Base-by-base conservation (phyloP, 2,113 vertebrate genomes). In the Ailurus styani region DNA sequence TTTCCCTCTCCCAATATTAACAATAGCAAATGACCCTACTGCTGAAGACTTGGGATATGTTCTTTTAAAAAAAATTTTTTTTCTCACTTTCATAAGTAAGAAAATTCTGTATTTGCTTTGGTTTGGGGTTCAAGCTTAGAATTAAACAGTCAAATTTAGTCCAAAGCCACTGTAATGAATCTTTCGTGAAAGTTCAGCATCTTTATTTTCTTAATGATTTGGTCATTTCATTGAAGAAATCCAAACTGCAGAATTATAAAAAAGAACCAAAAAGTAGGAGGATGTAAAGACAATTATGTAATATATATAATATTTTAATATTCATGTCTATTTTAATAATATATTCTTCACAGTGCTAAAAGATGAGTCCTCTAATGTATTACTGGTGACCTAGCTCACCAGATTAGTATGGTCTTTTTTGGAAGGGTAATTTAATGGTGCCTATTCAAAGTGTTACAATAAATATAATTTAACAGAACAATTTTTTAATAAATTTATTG, bases 121-220 rank as follows among this genome's bases (percentile, higher is more conserved):
- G 10, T 84, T 97, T 96, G 60, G 23, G 29, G 29, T 96, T 82
- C 79, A 98, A 72, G 5, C 45, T 97, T 89, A 87, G 54, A 95
- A 87, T 98, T 97, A 89, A 98, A 97, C 97, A 91, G 90, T 97
- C 73, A 98, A 70, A 97, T 96, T 97, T 98, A 98, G 98, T 96
- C 73, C 88, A 97, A 95, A 98, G 7, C 21, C 55, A 90, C 40
- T 47, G 96, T 91, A 97, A 96, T 6, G 1, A 97, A 21, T 94
- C 91, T 98, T 20, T 95, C 83, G 75, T 20, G 13, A 95, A 81
- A 98, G 40, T 97, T 95, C 21, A 85, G 6, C 25, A 42, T 82
- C 87, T 87, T 91, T 85, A 50, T 90, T 97, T 90, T 93, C 47
- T 93, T 62, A 85, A 62, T 60, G 68, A 78, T 4, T 91, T 93